Conservation (phyloP, 2,888 invertebrate species). For the Tetropium fuscum region DNA sequence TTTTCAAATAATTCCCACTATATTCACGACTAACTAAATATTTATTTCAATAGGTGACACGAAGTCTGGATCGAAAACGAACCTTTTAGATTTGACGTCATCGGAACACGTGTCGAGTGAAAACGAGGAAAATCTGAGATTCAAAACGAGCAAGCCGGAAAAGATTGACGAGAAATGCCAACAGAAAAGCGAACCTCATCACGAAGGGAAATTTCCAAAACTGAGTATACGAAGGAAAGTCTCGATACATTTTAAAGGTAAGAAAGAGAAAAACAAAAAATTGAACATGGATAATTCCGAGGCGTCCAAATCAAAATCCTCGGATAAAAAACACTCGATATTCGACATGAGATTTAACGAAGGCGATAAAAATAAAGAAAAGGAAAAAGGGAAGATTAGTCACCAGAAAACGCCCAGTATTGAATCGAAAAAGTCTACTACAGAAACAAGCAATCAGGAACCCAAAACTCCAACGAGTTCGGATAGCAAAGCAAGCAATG, state of each 20-base stretch:
- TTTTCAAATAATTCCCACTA: too few relatives aligned
- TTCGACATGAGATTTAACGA: constrained; percentile 54
- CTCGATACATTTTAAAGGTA: constrained; percentile 66
- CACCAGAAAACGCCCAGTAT: constrained; percentile 62
- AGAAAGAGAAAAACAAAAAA: constrained; percentile 55
- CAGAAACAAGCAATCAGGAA: constrained; percentile 50
- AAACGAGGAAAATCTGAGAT: constrained; percentile 60
- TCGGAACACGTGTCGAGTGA: constrained; percentile 55
- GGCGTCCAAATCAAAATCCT: constrained; percentile 40
- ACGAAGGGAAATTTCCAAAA: constrained; percentile 54
- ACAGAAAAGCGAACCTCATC: constrained; percentile 35
- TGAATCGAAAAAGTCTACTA: constrained; percentile 56
- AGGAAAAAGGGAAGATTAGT: constrained; percentile 25
- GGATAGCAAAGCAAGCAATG: constrained; percentile 45
- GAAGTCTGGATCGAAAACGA: constrained; percentile 52
- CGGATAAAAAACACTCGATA: constrained; percentile 51
- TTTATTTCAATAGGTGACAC: constrained; percentile 28
- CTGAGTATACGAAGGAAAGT: constrained; percentile 63
- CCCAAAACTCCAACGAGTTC: constrained; percentile 57
- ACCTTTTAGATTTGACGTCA: constrained; percentile 57
- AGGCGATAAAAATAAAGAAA: constrained; percentile 24
- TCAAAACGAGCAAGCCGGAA: constrained; percentile 48
- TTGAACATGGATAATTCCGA: constrained; percentile 36
- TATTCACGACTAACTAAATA: too few relatives aligned
- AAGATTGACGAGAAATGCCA: constrained; percentile 37